Evolutionary conservation across 2,888 invertebrate species (phyloP), one percentile per base, ranked within the genome.

Genomic region (Elysia crispata): DNA sequence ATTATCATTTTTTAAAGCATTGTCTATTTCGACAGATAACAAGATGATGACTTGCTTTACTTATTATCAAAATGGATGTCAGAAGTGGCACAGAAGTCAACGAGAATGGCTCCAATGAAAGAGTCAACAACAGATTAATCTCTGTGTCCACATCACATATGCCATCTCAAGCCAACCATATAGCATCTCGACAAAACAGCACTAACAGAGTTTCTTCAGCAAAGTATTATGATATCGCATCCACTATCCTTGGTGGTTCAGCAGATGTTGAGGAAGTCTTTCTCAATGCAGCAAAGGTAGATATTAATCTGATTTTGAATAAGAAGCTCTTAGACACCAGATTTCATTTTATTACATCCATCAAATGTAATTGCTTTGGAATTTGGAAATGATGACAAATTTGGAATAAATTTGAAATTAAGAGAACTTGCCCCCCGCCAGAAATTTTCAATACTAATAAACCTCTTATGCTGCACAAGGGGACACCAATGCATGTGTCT

Each of bases 161-260:
- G 41, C 25, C 67, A 49, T 62, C 75, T 57, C 70, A 76, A 25
- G 41, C 41, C 25, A 57, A 23, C 54, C 54, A 25, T 30, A 60
- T 50, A 25, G 33, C 31, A 0, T 31, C 54, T 25, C 62, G 49
- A 25, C 64, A 78, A 49, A 67, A 30, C 25, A 41, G 57, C 13
- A 70, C 18, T 15, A 49, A 25, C 28, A 67, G 79, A 15, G 77
- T 77, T 28, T 67, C 81, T 1, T 81, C 83, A 3, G 83, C 84
- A 11, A 86, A 86, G 79, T 89, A 90, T 75, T 88, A 88, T 85
- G 88, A 89, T 83, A 89, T 90, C 67, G 88, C 90, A 41, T 86
- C 88, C 60, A 86, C 88, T 76, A 83, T 90, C 31, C 83, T 90
- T 54, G 88, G 88, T 57, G 85, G 87, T 11, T 85, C 86, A 1